phyloP scores from a whole-genome alignment of 2,797 vertebrate species.

The Hippopotamyrus pictus region DNA sequence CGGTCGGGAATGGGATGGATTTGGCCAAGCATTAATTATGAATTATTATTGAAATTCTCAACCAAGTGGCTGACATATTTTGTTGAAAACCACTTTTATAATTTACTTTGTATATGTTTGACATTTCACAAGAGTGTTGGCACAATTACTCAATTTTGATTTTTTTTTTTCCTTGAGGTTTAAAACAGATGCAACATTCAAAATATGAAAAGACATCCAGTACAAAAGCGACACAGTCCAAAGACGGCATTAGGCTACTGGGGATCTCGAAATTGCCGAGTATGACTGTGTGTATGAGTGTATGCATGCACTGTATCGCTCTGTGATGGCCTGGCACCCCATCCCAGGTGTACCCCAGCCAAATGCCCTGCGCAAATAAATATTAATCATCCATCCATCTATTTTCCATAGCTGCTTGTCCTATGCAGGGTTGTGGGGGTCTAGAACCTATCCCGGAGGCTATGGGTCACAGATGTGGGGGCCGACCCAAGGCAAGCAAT shows the following conservation, averaged over 20 bases:
- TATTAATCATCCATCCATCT: not conserved
- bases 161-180: not conserved
- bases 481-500: not conserved
- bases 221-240: not conserved
- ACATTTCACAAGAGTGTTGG: not conserved
- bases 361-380: not conserved
- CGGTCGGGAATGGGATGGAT: not conserved
- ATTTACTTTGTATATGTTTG: not conserved
- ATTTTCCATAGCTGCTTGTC: not conserved
- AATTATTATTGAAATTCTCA: not conserved
- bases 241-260: not conserved
- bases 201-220: not conserved
- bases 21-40: not conserved
- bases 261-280: not conserved
- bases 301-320: not conserved
- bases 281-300: not conserved
- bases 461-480: not conserved
- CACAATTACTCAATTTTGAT: not conserved
- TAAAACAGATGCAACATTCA: not conserved
- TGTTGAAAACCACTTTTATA: not conserved
- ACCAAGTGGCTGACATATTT: not conserved
- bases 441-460: not conserved
- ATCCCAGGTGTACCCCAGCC: not conserved
- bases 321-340: not conserved
- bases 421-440: not conserved